Evolutionary conservation across 2,888 invertebrate species (phyloP).

Genomic region (Dione vanillae): DNA sequence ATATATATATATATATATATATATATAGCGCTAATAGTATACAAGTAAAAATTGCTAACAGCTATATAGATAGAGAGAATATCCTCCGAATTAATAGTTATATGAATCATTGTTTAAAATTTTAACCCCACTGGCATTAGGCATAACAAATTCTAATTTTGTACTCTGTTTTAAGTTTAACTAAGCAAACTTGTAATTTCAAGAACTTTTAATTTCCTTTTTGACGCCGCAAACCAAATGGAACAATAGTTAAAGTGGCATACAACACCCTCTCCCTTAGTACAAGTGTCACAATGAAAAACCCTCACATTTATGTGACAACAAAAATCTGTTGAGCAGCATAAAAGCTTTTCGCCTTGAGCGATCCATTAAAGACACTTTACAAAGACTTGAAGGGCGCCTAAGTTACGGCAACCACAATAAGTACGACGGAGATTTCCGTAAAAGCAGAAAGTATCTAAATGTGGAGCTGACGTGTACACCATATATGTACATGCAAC

Average conservation of each 20-base stretch:
- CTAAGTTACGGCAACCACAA: slow-evolving; percentile 64
- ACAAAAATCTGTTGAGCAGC: slow-evolving; percentile 68
- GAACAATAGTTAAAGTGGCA: slow-evolving; percentile 48
- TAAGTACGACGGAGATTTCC: slow-evolving; percentile 55
- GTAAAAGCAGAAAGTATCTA: slow-evolving; percentile 27
- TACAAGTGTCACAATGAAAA: slow-evolving; percentile 61
- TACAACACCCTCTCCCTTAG: slow-evolving; percentile 49
- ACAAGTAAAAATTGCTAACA: too few relatives aligned
- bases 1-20: too few relatives aligned
- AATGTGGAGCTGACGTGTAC: slow-evolving; percentile 36
- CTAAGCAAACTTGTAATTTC: slow-evolving; percentile 35
- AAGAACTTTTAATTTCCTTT: slow-evolving; percentile 44
- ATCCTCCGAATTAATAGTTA: too few relatives aligned
- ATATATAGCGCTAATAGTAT: too few relatives aligned
- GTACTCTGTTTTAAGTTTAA: slow-evolving; percentile 1
- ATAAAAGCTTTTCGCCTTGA: slow-evolving; percentile 73
- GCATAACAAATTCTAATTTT: neutral
- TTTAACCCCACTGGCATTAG: neutral
- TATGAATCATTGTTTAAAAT: neutral
- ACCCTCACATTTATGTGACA: slow-evolving; percentile 72
- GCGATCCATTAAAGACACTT: slow-evolving; percentile 78
- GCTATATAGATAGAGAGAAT: too few relatives aligned
- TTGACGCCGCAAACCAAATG: slow-evolving; percentile 42
- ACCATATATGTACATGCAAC: slow-evolving; percentile 55
- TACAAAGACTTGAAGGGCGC: slow-evolving; percentile 71